Evolutionary conservation across 2,797 vertebrate species (phyloP), one percentile per base, ranked within the genome.

Genomic region (Coccyzus lansbergi): DNA sequence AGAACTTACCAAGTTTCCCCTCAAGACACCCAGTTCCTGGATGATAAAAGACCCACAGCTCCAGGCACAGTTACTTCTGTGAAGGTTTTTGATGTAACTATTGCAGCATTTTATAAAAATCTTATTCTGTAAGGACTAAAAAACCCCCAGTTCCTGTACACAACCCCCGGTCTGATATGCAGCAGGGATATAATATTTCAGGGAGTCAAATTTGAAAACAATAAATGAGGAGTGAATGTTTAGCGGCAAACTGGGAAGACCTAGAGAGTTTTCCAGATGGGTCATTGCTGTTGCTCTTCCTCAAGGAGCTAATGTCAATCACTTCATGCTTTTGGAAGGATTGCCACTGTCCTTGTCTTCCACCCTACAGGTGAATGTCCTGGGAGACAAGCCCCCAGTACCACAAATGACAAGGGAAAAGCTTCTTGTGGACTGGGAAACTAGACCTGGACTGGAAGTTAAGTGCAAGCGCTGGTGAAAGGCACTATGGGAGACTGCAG

Each of bases 221-320:
- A 53, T 15, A 42, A 62, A 56, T 2, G 18, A 72, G 68, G 34
- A 62, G 10, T 19, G n/a, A 74, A 58, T 34, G 29, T 4, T 7
- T n/a, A 40, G 3, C 15, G 21, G 49, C 62, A 28, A 74, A 34
- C 36, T n/a, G 33, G 49, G 55, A 56, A 63, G 60, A 20, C 28
- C 53, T 20, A 20, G 21, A 24, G 17, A 26, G 34, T 19, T 55
- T 34, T 20, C 31, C 62, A n/a, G 78, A 38, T 6, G 15, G 24
- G 42, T 62, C 36, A 28, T 18, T 52, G 68, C 42, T 33, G n/a
- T 31, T 68, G 36, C 29, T 79, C 26, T 36, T 63, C 31, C 34
- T 49, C 34, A 44, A 64, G 38, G 69, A 28, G 10, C 22, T 44
- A 48, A 40, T 0, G 6, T 20, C 36, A 52, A 21, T 15, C 0